Conservation (phyloP, 2,797 vertebrate genomes). For the Sebastes steindachneri region DNA sequence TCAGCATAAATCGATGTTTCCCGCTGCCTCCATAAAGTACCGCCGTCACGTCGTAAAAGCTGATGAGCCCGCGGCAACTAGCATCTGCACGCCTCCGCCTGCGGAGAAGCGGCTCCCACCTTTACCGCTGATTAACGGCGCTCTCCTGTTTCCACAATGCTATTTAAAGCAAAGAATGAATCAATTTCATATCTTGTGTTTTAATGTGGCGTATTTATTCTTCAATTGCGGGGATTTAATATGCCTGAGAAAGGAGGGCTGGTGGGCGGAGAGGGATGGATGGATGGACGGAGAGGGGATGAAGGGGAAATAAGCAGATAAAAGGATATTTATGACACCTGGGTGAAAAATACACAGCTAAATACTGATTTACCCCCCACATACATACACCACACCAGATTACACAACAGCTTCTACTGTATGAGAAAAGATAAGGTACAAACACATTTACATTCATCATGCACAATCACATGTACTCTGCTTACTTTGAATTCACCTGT, state of each 20-base stretch:
- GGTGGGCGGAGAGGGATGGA: constrained; percentile 14
- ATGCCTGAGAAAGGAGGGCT: constrained; percentile 4
- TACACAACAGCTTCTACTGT: constrained; percentile 20
- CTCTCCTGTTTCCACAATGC: constrained; percentile 64
- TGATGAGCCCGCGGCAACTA: constrained; percentile 61
- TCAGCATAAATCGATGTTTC: constrained; percentile 75
- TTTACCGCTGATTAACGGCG: constrained; percentile 58
- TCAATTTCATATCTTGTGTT: constrained; percentile 74
- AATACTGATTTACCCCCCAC: constrained; percentile 10
- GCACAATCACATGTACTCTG: not conserved
- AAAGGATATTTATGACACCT: constrained; percentile 75
- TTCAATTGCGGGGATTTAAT: constrained; percentile 69
- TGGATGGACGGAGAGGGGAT: constrained; percentile 7
- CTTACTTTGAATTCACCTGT: constrained; percentile 50
- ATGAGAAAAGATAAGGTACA: constrained; percentile 1
- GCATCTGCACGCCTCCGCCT: constrained; percentile 61
- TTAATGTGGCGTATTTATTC: constrained; percentile 79
- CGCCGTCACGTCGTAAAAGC: constrained; percentile 64
- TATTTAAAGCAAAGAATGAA: constrained; percentile 72
- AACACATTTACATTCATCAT: constrained; percentile 35
- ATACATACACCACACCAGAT: constrained; percentile 6
- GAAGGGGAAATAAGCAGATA: constrained; percentile 58
- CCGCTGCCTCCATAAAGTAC: constrained; percentile 53
- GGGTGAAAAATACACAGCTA: constrained; percentile 36
- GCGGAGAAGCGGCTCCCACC: constrained; percentile 18